Evolutionary conservation across 2,113 vertebrate genomes (phyloP), one percentile per base, ranked within the genome.

Genomic region (Acanthochromis polyacanthus): DNA sequence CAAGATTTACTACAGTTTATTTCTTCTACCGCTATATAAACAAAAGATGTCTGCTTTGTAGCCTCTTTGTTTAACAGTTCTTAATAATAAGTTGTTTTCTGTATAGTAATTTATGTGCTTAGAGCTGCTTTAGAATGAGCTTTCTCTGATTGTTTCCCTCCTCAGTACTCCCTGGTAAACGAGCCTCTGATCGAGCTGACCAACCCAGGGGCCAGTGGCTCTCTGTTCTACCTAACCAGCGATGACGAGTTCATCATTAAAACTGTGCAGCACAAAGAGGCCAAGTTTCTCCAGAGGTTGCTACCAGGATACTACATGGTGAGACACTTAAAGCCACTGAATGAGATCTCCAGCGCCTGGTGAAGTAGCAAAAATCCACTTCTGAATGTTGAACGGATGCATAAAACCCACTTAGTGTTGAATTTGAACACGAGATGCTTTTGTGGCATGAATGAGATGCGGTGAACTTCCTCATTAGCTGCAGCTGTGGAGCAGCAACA

Each of bases 221-320:
- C 97, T 7, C 95, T 99, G 81, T 99, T 99, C 94, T 99, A 98
- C 94, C 94, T 99, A 81, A 99, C 98, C 85, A 98, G 97, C 23
- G 98, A 97, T 81, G 98, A 99, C 1, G 97, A 99, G 86, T 99
- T 99, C 93, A 99, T 99, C 91, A 97, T 99, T 91, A 99, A 99
- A 95, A 99, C 98, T n/a, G 96, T 99, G 85, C 98, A 99, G 91
- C 97, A 99, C 94, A 99, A 99, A 91, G 98, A 99, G 87, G 98
- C 98, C 9, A 98, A 98, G 84, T 99, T 99, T 86, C 96, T 99
- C 75, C 98, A 99, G 91, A 97, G 98, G 87, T 90, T 99, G 10
- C 94, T 99, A 56, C 98, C 98, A 0, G 97, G 98, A 64, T 99
- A 99, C 87, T 99, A 99, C 80, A 99, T 99, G 98, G 97, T 99